These are phyloP conservation scores for Coelopa frigida DNA, from an alignment of 1,140 invertebrate species.

Conservation along the genomic window DNA sequence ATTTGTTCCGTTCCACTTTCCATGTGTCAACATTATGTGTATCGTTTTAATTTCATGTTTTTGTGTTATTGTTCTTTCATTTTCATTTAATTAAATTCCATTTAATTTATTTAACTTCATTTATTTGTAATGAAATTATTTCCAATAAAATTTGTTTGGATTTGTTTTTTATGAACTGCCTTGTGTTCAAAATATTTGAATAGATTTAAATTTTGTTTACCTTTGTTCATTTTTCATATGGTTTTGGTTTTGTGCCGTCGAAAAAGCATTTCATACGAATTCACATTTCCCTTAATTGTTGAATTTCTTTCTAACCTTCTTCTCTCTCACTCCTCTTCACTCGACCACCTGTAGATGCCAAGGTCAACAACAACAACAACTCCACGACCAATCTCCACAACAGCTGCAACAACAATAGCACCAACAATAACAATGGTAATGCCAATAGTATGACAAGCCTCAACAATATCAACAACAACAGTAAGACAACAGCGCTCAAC, in stretches of 20 bases:
- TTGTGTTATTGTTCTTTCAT: neutral
- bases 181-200: no score
- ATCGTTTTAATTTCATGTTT: no score
- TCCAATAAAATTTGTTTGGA: no score
- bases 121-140: no score
- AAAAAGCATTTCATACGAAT: no score
- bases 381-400: conserved; percentile 12
- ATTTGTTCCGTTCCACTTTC: no score
- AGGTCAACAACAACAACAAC: conserved; percentile 15
- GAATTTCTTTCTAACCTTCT: neutral
- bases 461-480: neutral
- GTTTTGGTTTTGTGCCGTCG: no score
- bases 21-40: no score
- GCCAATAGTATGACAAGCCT: neutral
- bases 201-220: no score
- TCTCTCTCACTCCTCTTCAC: neutral
- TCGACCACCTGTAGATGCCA: conserved; percentile 14
- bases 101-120: neutral
- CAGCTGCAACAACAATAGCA: conserved; percentile 22
- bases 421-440: conserved; percentile 16
- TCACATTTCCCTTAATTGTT: neutral
- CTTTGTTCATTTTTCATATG: no score
- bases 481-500: conserved; percentile 2
- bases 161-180: no score
- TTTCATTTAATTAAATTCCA: neutral